These are phyloP conservation scores for Buceros bicornis DNA, from an alignment of 2,797 vertebrate genomes.

Conservation along the genomic window DNA sequence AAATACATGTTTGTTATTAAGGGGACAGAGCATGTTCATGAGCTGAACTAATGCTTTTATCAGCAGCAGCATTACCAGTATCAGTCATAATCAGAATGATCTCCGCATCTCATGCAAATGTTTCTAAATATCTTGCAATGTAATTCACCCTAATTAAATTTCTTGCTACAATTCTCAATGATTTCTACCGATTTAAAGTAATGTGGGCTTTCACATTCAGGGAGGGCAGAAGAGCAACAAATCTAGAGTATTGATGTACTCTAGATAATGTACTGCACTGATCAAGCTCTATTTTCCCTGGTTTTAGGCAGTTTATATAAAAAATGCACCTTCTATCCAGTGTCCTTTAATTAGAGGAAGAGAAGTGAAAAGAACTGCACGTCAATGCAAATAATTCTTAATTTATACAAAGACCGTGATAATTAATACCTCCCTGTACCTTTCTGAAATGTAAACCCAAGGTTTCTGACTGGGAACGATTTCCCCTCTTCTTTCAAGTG, in stretches of 20 bases:
- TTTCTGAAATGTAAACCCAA: not conserved
- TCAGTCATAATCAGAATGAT: not conserved
- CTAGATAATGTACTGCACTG: not conserved
- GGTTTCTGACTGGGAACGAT: not conserved
- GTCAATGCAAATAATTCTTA: not conserved
- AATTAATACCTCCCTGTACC: not conserved
- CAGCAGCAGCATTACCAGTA: not conserved
- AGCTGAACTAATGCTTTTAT: slow-evolving; percentile 19
- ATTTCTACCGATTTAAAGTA: not conserved
- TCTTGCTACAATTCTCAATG: not conserved
- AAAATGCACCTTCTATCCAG: not conserved
- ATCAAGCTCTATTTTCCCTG: not conserved
- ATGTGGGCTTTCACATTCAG: not conserved
- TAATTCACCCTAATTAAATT: not conserved
- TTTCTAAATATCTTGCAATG: not conserved
- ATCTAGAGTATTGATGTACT: not conserved
- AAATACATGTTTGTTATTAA: not conserved
- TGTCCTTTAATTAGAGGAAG: not conserved
- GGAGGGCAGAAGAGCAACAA: not conserved
- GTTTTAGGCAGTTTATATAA: not conserved
- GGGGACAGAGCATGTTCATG: not conserved
- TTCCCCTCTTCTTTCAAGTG: not conserved
- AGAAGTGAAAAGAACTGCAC: not conserved
- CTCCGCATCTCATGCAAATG: not conserved
- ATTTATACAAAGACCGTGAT: not conserved